phyloP scores from a whole-genome alignment of 2,888 invertebrate genomes.

The Kuschelorhynchus macadamiae region DNA sequence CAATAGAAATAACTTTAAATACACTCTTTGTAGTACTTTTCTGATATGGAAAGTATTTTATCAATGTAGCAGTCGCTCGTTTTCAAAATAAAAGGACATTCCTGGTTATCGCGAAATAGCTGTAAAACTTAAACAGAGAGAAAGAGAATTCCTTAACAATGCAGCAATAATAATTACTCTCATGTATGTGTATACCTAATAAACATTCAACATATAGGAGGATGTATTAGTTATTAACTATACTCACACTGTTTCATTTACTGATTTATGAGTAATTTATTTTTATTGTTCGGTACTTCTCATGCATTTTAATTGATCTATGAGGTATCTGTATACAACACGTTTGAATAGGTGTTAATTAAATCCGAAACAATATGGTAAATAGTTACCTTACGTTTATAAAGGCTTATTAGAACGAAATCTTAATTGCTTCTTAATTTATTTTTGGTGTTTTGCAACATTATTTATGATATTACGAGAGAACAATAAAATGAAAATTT shows the following conservation, averaged over 20 bases:
- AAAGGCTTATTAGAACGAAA: background rate
- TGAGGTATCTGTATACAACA: too few relatives aligned
- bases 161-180: background rate
- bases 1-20: too few relatives aligned
- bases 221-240: background rate
- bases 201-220: background rate
- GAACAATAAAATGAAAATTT: too few relatives aligned
- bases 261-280: constrained; percentile 14
- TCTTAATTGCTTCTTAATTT: constrained; percentile 7
- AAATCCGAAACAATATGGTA: background rate
- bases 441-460: too few relatives aligned
- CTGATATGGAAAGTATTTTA: too few relatives aligned
- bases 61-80: too few relatives aligned
- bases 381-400: background rate
- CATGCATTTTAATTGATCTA: constrained; percentile 19
- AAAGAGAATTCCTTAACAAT: constrained; percentile 1
- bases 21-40: too few relatives aligned
- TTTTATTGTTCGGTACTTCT: constrained; percentile 21
- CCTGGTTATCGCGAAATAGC: background rate
- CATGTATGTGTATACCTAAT: background rate
- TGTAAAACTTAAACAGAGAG: background rate
- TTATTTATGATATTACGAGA: too few relatives aligned
- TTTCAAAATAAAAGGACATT: too few relatives aligned
- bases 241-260: constrained; percentile 21
- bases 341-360: background rate